phyloP scores from a whole-genome alignment of 2,113 vertebrate genomes.

The Taurulus bubalis region DNA sequence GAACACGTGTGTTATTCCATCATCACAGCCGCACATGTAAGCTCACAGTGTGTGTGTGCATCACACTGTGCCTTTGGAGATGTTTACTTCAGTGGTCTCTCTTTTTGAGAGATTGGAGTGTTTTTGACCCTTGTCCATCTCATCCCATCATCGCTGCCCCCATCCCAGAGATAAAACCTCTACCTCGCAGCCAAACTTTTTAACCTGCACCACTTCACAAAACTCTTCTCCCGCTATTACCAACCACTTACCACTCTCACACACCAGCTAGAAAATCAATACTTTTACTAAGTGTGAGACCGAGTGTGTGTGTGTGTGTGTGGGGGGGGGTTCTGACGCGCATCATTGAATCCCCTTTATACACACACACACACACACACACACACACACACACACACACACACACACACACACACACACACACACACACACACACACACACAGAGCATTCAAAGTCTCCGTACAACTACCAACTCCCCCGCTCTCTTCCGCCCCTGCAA shows the following conservation, averaged over 20 bases:
- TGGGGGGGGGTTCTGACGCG: constrained; percentile 1
- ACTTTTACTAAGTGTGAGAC: constrained; percentile 28
- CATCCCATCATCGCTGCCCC: constrained; percentile 63
- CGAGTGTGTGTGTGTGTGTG: neutral
- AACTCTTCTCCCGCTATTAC: constrained; percentile 71
- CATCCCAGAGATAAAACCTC: constrained; percentile 62
- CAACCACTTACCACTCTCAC: constrained; percentile 71
- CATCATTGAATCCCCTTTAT: constrained; percentile 41
- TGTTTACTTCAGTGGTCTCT: constrained; percentile 42
- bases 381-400: constrained; percentile 9
- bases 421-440: constrained; percentile 12
- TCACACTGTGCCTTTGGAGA: constrained; percentile 25
- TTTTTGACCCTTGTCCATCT: constrained; percentile 65
- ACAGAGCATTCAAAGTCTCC: constrained; percentile 42
- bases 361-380: constrained; percentile 21
- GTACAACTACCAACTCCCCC: constrained; percentile 42
- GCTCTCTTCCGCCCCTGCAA: constrained; percentile 57
- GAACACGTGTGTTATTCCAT: neutral
- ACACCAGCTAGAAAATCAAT: constrained; percentile 68
- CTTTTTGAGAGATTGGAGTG: constrained; percentile 51
- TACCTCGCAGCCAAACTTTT: constrained; percentile 65
- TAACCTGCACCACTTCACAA: constrained; percentile 71
- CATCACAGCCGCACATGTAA: neutral
- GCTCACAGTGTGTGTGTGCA: neutral
- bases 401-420: constrained; percentile 6